phyloP scores from a whole-genome alignment of 1,140 invertebrate genomes.

The Bombus affinis region DNA sequence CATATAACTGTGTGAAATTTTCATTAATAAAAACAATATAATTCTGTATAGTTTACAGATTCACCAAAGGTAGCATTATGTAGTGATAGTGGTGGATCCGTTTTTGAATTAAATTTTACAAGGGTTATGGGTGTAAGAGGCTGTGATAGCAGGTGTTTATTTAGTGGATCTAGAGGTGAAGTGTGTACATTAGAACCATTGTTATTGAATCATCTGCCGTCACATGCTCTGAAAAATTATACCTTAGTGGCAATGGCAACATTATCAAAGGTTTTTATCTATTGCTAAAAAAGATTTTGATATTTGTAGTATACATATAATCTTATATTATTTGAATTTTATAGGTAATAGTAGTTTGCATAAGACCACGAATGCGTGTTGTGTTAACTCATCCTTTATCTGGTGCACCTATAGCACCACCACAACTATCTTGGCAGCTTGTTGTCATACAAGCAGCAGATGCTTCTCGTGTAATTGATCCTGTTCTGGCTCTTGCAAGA shows the following conservation, averaged over 20 bases:
- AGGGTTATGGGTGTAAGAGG: conserved; percentile 93
- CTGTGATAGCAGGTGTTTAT: conserved; percentile 94
- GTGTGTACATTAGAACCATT: conserved; percentile 95
- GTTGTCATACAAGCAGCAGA: conserved; percentile 91
- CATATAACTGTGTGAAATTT: not conserved
- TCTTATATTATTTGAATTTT: conserved; percentile 18
- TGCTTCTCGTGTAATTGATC: conserved; percentile 89
- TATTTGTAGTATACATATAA: not conserved
- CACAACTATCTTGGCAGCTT: conserved; percentile 96
- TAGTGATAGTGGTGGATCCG: conserved; percentile 98
- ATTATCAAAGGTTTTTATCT: conserved; percentile 88
- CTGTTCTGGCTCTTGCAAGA: conserved; percentile 93
- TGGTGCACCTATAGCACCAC: conserved; percentile 88
- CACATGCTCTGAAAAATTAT: conserved; percentile 89
- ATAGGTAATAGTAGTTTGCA: conserved; percentile 92
- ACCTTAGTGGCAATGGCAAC: conserved; percentile 96
- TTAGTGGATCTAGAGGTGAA: conserved; percentile 97
- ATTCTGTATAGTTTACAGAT: conserved; percentile 86
- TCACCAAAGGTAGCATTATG: conserved; percentile 90
- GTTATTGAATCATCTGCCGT: conserved; percentile 86
- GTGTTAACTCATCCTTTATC: conserved; percentile 86
- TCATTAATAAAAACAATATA: not conserved
- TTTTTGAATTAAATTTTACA: conserved; percentile 97
- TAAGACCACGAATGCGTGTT: conserved; percentile 89
- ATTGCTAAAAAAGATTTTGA: not conserved